Conservation (phyloP, 2,113 vertebrate genomes). For the Murina feae region DNA sequence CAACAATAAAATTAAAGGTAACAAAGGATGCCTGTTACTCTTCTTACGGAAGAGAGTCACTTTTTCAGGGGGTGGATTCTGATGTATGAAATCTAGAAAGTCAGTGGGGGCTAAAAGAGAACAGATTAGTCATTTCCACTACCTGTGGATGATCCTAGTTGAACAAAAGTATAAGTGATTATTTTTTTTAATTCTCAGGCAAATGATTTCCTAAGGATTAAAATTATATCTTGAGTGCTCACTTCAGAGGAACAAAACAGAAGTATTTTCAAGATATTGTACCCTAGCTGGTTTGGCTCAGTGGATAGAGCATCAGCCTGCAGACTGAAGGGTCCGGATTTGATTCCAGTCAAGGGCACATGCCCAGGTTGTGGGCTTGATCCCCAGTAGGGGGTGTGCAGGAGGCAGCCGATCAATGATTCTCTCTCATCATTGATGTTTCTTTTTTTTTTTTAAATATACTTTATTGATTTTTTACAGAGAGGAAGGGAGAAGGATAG, state of each 20-base stretch:
- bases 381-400: too few relatives aligned
- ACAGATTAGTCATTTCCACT: constrained; percentile 56
- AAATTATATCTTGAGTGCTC: constrained; percentile 1
- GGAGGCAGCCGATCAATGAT: too few relatives aligned
- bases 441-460: too few relatives aligned
- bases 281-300: too few relatives aligned
- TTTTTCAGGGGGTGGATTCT: constrained; percentile 34
- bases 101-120: constrained; percentile 26
- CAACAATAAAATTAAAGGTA: constrained; percentile 61
- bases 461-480: too few relatives aligned
- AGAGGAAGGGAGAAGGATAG: too few relatives aligned
- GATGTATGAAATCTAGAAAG: constrained; percentile 56
- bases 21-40: constrained; percentile 27
- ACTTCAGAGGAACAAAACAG: constrained; percentile 14
- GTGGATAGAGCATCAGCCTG: too few relatives aligned
- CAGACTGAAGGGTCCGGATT: too few relatives aligned
- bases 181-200: constrained; percentile 5
- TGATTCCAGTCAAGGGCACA: too few relatives aligned
- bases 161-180: neutral
- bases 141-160: neutral
- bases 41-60: constrained; percentile 28
- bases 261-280: neutral
- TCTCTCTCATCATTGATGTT: too few relatives aligned
- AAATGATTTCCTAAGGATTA: constrained; percentile 10
- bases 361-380: too few relatives aligned